Evolutionary conservation across 2,888 invertebrate species (phyloP).

Genomic region (Saturnia pavonia): DNA sequence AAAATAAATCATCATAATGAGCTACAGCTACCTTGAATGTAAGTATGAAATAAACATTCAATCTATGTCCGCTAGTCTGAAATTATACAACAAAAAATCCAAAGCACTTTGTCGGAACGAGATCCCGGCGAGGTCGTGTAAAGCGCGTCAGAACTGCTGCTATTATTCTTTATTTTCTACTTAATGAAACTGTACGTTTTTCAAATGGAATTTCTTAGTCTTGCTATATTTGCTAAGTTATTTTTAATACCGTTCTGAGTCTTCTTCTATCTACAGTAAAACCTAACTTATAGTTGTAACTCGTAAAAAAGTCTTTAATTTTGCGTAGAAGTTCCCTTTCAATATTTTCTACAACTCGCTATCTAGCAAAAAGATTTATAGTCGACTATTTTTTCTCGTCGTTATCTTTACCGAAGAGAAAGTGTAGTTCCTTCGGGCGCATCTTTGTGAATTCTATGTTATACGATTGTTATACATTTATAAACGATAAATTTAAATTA

Average conservation of each 20-base stretch:
- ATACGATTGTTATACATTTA: background rate
- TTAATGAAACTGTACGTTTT: constrained; percentile 28
- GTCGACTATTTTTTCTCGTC: constrained; percentile 38
- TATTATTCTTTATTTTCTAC: constrained; percentile 38
- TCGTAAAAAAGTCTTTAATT: constrained; percentile 38
- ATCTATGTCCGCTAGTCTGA: constrained; percentile 3
- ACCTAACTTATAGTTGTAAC: constrained; percentile 8
- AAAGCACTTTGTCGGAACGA: constrained; percentile 22
- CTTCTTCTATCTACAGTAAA: background rate
- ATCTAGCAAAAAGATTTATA: constrained; percentile 47
- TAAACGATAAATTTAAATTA: background rate
- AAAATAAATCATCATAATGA: constrained; percentile 51
- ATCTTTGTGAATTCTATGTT: constrained; percentile 11
- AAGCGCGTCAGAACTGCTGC: constrained; percentile 26
- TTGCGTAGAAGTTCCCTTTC: constrained; percentile 41
- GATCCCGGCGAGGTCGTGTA: constrained; percentile 18
- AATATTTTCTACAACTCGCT: constrained; percentile 47
- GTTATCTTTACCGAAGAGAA: constrained; percentile 41
- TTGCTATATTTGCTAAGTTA: background rate
- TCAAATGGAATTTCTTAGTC: constrained; percentile 22
- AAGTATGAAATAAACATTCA: constrained; percentile 38
- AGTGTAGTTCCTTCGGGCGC: constrained; percentile 10
- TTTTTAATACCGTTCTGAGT: background rate
- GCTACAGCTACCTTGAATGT: constrained; percentile 61
- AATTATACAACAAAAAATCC: constrained; percentile 10